phyloP scores from a whole-genome alignment of 2,797 vertebrate species.

The Acipenser ruthenus region DNA sequence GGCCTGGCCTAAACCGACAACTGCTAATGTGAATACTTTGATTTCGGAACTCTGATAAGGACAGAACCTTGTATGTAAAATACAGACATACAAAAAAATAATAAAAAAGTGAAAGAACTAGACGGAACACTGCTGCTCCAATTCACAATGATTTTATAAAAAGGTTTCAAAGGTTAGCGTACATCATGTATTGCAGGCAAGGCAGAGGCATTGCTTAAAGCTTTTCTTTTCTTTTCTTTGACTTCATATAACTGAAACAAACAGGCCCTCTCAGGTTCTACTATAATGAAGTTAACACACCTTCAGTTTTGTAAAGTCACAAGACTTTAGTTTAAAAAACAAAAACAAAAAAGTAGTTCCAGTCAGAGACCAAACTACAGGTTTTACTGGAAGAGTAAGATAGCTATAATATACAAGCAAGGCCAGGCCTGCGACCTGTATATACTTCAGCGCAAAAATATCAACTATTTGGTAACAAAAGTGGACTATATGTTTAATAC shows the following conservation, averaged over 20 bases:
- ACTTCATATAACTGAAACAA: conserved; percentile 95
- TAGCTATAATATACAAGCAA: conserved; percentile 70
- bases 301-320: conserved; percentile 58
- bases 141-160: conserved; percentile 20
- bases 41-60: conserved; percentile 42
- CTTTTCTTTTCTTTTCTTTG: conserved; percentile 90
- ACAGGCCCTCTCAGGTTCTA: conserved; percentile 87
- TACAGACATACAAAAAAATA: conserved; percentile 15
- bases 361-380: conserved; percentile 70
- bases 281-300: conserved; percentile 66
- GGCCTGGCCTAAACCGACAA: background rate
- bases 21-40: conserved; percentile 4
- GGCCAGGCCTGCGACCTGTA: conserved; percentile 70
- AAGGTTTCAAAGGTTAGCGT: conserved; percentile 62
- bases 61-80: conserved; percentile 52
- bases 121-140: conserved; percentile 43
- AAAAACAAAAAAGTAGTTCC: conserved; percentile 57
- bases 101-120: conserved; percentile 38
- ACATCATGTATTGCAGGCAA: conserved; percentile 92
- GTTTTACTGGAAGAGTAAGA: conserved; percentile 65
- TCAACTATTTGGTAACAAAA: conserved; percentile 99
- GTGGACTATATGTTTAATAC: conserved; percentile 93
- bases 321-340: conserved; percentile 59
- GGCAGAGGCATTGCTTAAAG: conserved; percentile 99
- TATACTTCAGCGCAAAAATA: conserved; percentile 74